A percentile compares a stretch with the other conserved stretches of the same genome.
Evolutionary conservation across 2,113 vertebrate species (phyloP).

Genomic region (Notarius lentiginosus): DNA sequence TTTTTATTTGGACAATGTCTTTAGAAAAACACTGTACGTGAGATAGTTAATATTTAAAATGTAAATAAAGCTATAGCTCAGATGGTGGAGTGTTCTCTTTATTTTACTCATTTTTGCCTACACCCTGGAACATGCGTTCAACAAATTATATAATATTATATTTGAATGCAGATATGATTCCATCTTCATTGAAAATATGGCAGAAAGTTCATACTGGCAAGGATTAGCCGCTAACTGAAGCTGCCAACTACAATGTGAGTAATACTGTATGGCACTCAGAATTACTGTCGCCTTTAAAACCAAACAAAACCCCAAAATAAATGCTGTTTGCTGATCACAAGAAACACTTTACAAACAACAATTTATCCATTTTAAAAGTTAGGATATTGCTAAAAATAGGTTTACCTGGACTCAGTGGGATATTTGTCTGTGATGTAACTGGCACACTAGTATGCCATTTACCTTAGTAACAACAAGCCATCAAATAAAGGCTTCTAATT

Average conservation of each 20-base stretch:
- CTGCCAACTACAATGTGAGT: neutral
- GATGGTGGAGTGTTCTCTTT: neutral
- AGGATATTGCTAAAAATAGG: too few relatives aligned
- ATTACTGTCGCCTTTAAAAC: neutral
- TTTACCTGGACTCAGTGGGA: too few relatives aligned
- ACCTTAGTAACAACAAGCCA: too few relatives aligned
- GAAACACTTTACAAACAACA: too few relatives aligned
- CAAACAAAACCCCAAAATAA: too few relatives aligned
- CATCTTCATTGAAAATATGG: neutral
- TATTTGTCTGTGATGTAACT: too few relatives aligned
- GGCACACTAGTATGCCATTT: too few relatives aligned
- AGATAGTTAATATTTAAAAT: neutral
- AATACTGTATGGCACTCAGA: neutral
- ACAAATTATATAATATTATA: neutral
- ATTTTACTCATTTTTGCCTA: neutral
- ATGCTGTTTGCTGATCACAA: too few relatives aligned
- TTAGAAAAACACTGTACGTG: neutral
- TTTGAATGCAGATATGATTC: too few relatives aligned
- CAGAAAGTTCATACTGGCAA: neutral
- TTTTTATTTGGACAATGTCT: neutral
- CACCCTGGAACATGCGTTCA: neutral
- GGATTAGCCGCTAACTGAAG: neutral
- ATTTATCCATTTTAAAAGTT: too few relatives aligned
- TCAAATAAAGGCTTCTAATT: too few relatives aligned
- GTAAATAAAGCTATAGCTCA: neutral